These are phyloP conservation scores for Dendrolimus punctatus DNA, from an alignment of 1,140 invertebrate genomes.

Conservation along the genomic window DNA sequence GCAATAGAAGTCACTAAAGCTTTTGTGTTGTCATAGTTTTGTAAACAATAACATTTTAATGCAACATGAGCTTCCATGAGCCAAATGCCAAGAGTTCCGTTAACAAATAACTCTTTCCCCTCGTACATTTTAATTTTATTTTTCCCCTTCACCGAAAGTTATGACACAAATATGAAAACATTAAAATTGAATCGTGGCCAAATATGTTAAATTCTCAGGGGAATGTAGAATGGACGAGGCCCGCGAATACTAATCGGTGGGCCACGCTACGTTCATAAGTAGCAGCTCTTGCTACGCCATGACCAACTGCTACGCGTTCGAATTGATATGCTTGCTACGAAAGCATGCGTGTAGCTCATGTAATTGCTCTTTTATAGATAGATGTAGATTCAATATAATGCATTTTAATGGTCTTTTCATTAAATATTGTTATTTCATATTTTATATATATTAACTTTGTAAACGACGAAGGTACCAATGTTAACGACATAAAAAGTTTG, in stretches of 20 bases:
- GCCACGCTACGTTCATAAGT: slow-evolving; percentile 14
- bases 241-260: slow-evolving; percentile 49
- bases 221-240: slow-evolving; percentile 34
- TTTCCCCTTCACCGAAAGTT: slow-evolving; percentile 58
- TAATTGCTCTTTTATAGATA: not conserved
- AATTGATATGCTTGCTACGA: slow-evolving; percentile 12
- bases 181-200: slow-evolving; percentile 65
- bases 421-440: too few species aligned
- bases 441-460: too few species aligned
- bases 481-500: too few species aligned
- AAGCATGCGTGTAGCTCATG: slow-evolving; percentile 1
- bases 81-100: slow-evolving; percentile 60
- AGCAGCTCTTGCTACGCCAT: slow-evolving; percentile 36
- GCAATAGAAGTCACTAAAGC: too few species aligned
- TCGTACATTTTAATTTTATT: slow-evolving; percentile 48
- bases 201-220: slow-evolving; percentile 55
- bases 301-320: slow-evolving; percentile 32
- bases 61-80: slow-evolving; percentile 26
- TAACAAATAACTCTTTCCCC: slow-evolving; percentile 62
- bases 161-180: slow-evolving; percentile 65
- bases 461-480: too few species aligned
- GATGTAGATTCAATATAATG: too few species aligned
- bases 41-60: too few species aligned
- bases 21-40: too few species aligned
- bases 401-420: too few species aligned